Evolutionary conservation across 2,888 invertebrate genomes (phyloP).

Genomic region (Platycnemis pennipes): DNA sequence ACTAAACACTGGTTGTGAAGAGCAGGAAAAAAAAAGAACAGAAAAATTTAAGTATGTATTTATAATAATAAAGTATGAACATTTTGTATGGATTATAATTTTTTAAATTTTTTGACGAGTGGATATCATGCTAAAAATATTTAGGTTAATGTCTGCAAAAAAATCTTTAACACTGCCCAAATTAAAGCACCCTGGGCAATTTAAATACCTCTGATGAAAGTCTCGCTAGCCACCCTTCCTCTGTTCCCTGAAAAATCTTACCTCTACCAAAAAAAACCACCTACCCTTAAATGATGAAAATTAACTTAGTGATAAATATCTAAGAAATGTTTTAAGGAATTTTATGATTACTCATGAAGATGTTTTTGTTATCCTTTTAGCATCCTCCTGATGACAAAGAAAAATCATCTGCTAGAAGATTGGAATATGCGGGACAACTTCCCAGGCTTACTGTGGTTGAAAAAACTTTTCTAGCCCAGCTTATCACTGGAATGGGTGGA

Average conservation of each 20-base stretch:
- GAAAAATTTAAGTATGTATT: too few relatives aligned
- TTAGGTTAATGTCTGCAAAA: too few relatives aligned
- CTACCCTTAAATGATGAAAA: background rate
- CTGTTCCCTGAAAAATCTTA: background rate
- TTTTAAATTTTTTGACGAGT: background rate
- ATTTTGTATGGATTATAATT: background rate
- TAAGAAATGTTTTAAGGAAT: background rate
- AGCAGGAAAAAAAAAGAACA: too few relatives aligned
- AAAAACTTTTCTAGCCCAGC: conserved; percentile 86
- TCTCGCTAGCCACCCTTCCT: too few relatives aligned
- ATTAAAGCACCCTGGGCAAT: too few relatives aligned
- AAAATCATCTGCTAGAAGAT: conserved; percentile 78
- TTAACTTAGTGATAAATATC: background rate
- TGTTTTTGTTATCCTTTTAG: conserved; percentile 74
- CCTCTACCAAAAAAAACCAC: background rate
- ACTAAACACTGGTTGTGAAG: too few relatives aligned
- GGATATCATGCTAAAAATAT: too few relatives aligned
- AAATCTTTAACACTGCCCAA: too few relatives aligned
- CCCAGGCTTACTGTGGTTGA: conserved; percentile 84
- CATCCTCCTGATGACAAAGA: conserved; percentile 79
- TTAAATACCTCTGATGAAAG: too few relatives aligned
- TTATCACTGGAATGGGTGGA: conserved; percentile 80
- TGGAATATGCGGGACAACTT: conserved; percentile 81
- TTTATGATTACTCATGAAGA: too few relatives aligned
- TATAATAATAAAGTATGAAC: too few relatives aligned